A percentile compares a stretch with the other conserved stretches of the same genome.
Evolutionary conservation across 1,140 invertebrate genomes (phyloP).

Genomic region (Drosophila persimilis): DNA sequence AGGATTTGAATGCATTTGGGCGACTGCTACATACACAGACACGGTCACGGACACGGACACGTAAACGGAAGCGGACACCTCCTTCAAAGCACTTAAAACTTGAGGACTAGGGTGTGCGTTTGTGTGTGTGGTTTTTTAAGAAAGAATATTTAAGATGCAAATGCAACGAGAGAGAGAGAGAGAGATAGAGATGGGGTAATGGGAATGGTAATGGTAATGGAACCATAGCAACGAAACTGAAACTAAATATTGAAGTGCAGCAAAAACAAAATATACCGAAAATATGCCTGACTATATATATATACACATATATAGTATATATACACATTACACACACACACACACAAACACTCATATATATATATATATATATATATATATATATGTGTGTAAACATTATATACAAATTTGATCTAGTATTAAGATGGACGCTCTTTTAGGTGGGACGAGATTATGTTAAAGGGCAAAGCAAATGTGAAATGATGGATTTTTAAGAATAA

Average conservation of each 20-base stretch:
- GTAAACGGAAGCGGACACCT: no score
- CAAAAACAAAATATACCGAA: constrained; percentile 19
- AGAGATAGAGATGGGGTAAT: not conserved
- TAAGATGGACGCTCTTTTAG: constrained; percentile 33
- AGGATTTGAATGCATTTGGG: constrained; percentile 29
- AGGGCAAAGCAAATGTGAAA: no score
- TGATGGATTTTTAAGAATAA: not conserved
- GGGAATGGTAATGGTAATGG: constrained; percentile 10
- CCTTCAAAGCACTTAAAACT: not conserved
- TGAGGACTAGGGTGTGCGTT: not conserved
- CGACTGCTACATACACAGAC: not conserved
- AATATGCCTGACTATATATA: constrained; percentile 42
- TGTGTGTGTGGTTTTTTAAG: constrained; percentile 3
- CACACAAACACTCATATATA: constrained; percentile 1
- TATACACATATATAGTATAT: constrained; percentile 29
- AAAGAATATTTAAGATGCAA: constrained; percentile 14
- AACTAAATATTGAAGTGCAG: constrained; percentile 10
- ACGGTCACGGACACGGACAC: no score
- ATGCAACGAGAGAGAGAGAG: not conserved
- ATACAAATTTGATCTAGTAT: constrained; percentile 60
- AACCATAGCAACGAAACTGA: constrained; percentile 30
- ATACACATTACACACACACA: constrained; percentile 9
- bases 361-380: constrained; percentile 46
- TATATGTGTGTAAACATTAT: constrained; percentile 45
- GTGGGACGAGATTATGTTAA: no score